Base-by-base conservation (phyloP, 1,140 invertebrate species). In the Euschistus heros region DNA sequence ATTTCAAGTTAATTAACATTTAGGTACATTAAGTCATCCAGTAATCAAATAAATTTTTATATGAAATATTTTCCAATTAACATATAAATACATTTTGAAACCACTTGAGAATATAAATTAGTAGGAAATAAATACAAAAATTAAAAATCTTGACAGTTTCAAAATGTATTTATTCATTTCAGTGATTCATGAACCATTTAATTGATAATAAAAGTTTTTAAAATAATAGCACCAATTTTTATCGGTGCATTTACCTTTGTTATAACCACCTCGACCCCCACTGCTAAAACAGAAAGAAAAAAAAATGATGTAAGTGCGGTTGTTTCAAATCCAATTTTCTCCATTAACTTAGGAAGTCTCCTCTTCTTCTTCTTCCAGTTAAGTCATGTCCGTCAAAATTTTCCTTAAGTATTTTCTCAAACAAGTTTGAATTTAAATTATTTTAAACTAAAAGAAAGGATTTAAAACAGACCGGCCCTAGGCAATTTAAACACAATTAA, bases 261-360 rank as follows among this genome's bases (percentile, higher is more conserved):
- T 69, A 70, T 52, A 70, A 70, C 69, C 69, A 70, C 69, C 69
- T 65, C 68, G 67, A 67, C 68, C 63, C 64, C 69, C 69, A 68
- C 65, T 66, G 68, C 69, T 70, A 70, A 70, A 70, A 70, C 69
- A 70, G 69, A 70, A 66, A 66, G 64, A 67, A 44, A 64, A 67
- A 67, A 15, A 59, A 33, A 61, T 59, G 61, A 62, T 62, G 37
- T 20, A 54, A 64, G 46, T 57, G 33, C 33, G 18, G 24, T 24
- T 57, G 54, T 57, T 26, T 57, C 54, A 54, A 46, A 26, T 20
- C 37, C 61, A 47, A 59, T 62, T 18, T 26, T 8, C 17, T 22
- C 37, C 17, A 47, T 24, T n/a, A 62, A 42, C 33, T 62, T 66
- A 55, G 37, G 26, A 24, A 47, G 63, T 57, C 24, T 18, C n/a